These are phyloP conservation scores for Mus pahari DNA, from an alignment of 2,113 vertebrate species.

Conservation along the genomic window DNA sequence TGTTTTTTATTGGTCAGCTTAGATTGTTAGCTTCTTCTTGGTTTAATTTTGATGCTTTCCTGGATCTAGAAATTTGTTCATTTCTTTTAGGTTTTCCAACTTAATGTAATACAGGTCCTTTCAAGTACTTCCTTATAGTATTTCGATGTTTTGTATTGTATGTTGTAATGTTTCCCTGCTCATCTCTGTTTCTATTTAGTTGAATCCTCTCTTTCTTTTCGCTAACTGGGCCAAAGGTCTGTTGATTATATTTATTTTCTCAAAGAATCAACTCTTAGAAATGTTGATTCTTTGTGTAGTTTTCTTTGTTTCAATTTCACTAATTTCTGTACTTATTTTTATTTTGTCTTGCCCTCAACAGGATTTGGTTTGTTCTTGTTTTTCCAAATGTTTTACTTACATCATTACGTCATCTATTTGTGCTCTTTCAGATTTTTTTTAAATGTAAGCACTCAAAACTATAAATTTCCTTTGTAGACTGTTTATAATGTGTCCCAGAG, in stretches of 20 bases:
- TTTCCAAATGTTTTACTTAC: neutral
- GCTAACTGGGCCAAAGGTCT: neutral
- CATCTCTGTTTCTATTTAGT: neutral
- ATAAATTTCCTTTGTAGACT: neutral
- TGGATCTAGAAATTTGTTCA: neutral
- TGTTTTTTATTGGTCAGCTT: neutral
- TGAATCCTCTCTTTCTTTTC: neutral
- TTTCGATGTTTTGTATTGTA: neutral
- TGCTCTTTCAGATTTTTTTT: neutral
- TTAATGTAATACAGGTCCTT: neutral
- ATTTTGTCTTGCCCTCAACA: neutral
- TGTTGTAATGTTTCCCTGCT: neutral
- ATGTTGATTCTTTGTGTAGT: neutral
- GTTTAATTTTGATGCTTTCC: neutral
- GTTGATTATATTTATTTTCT: too few species aligned
- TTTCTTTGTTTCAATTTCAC: neutral
- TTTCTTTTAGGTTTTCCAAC: neutral
- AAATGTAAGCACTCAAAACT: neutral
- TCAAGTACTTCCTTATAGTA: neutral
- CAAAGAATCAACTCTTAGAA: neutral
- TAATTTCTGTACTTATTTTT: neutral
- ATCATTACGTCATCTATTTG: neutral
- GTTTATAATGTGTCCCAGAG: neutral
- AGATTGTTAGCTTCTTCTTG: neutral
- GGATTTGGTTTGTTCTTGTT: neutral